Evolutionary conservation across 2,113 vertebrate species (phyloP).

Genomic region (Ammodytes marinus): DNA sequence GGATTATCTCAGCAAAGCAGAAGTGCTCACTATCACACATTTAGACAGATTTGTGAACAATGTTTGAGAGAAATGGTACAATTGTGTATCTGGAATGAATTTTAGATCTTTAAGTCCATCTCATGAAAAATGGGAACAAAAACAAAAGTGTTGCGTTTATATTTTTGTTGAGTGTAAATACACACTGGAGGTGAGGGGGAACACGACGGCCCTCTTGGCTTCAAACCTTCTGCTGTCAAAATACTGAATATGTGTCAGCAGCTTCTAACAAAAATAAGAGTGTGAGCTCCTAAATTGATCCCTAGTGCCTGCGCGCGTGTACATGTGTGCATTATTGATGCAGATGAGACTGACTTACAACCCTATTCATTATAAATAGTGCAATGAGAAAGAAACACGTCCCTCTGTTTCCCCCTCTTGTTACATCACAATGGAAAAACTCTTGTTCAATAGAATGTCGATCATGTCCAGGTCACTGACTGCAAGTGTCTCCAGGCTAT

Average conservation of each 20-base stretch:
- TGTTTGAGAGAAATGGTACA: too few relatives aligned
- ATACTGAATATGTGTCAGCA: background rate
- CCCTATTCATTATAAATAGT: conserved; percentile 41
- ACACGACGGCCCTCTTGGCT: background rate
- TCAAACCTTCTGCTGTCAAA: background rate
- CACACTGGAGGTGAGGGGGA: background rate
- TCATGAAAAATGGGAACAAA: too few relatives aligned
- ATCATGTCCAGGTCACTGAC: conserved; percentile 76
- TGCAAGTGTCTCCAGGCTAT: conserved; percentile 55
- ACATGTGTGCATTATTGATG: conserved; percentile 51
- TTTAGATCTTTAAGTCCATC: too few relatives aligned
- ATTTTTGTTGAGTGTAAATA: too few relatives aligned
- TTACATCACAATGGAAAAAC: conserved; percentile 68
- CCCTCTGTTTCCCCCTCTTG: conserved; percentile 14
- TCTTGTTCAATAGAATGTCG: conserved; percentile 53
- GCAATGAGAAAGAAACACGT: conserved; percentile 18
- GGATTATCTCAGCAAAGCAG: too few relatives aligned
- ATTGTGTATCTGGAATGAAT: too few relatives aligned
- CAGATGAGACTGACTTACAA: conserved; percentile 38
- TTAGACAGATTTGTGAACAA: too few relatives aligned
- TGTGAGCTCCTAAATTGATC: background rate
- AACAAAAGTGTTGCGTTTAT: too few relatives aligned
- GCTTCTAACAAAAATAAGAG: background rate
- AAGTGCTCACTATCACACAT: too few relatives aligned
- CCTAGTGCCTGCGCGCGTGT: background rate